Evolutionary conservation across 2,113 vertebrate genomes (phyloP).

Genomic region (Motacilla alba): DNA sequence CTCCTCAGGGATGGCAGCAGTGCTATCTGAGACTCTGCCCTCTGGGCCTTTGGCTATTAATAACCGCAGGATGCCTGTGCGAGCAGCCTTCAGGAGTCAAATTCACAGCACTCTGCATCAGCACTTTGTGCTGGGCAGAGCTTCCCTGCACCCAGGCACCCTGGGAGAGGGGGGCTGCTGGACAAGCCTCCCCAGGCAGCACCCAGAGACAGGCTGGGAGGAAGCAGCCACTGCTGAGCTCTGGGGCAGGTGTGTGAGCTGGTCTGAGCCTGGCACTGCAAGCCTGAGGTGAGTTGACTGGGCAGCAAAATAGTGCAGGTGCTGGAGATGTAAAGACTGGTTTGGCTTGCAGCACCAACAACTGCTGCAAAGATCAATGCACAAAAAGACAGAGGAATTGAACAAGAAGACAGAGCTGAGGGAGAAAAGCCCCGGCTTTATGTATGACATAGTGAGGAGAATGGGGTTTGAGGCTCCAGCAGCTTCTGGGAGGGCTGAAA

Average conservation of each 20-base stretch:
- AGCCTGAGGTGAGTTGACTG: constrained; percentile 55
- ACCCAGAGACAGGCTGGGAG: background rate
- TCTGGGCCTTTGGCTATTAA: constrained; percentile 79
- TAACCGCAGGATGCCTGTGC: constrained; percentile 85
- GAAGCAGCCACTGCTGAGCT: background rate
- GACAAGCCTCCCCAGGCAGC: constrained; percentile 5
- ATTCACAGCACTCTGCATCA: constrained; percentile 83
- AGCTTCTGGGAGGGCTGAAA: background rate
- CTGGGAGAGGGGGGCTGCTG: background rate
- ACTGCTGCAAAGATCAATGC: background rate
- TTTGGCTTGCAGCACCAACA: background rate
- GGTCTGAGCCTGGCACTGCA: constrained; percentile 11
- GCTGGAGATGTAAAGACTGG: background rate
- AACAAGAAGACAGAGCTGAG: background rate
- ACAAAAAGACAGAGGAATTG: background rate
- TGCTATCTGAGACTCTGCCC: constrained; percentile 73
- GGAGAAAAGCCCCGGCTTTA: background rate
- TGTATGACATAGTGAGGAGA: background rate
- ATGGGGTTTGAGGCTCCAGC: background rate
- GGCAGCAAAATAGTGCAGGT: background rate
- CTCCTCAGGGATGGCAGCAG: constrained; percentile 6
- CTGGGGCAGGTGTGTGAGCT: background rate
- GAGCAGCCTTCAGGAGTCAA: constrained; percentile 83
- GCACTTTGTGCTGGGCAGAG: constrained; percentile 78
- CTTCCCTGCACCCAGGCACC: constrained; percentile 16